These are phyloP conservation scores for Poeciliopsis retropinna DNA, from an alignment of 2,113 vertebrate genomes.

Conservation along the genomic window DNA sequence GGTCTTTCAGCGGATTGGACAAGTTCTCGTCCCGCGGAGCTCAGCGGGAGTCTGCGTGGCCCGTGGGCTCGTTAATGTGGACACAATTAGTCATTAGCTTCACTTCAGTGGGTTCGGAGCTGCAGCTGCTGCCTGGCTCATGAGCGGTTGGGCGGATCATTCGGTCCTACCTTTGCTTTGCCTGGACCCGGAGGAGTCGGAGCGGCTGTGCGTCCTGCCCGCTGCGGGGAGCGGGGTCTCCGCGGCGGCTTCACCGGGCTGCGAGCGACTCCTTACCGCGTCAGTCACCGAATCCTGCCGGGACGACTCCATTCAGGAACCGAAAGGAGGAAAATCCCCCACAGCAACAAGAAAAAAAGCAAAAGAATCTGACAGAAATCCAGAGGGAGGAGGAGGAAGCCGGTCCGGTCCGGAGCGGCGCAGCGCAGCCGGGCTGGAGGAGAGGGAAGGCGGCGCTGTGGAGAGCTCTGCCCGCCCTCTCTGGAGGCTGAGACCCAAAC, in stretches of 20 bases:
- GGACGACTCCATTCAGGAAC: conserved; percentile 83
- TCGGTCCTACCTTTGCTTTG: conserved; percentile 75
- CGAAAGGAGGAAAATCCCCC: background rate
- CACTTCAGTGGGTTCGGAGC: conserved; percentile 25
- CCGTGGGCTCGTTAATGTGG: background rate
- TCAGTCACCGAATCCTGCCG: conserved; percentile 81
- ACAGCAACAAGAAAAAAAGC: background rate
- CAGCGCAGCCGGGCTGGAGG: background rate
- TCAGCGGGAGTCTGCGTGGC: background rate
- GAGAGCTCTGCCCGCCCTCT: conserved; percentile 49
- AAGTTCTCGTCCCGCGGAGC: background rate
- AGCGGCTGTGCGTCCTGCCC: conserved; percentile 79
- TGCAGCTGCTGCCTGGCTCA: conserved; percentile 11
- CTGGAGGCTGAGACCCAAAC: conserved; percentile 36
- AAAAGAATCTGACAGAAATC: conserved; percentile 1
- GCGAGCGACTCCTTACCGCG: conserved; percentile 78
- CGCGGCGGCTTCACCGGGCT: conserved; percentile 75
- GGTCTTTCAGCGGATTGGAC: background rate
- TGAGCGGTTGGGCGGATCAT: background rate
- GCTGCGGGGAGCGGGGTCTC: conserved; percentile 77
- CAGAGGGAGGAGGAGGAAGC: background rate
- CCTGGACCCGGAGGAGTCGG: conserved; percentile 74
- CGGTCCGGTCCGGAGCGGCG: background rate
- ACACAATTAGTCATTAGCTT: background rate
- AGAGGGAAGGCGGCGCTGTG: conserved; percentile 40